A percentile compares a stretch with the other conserved stretches of the same genome.
Conservation (phyloP, 2,113 vertebrate genomes). For the Mixornis gularis region DNA sequence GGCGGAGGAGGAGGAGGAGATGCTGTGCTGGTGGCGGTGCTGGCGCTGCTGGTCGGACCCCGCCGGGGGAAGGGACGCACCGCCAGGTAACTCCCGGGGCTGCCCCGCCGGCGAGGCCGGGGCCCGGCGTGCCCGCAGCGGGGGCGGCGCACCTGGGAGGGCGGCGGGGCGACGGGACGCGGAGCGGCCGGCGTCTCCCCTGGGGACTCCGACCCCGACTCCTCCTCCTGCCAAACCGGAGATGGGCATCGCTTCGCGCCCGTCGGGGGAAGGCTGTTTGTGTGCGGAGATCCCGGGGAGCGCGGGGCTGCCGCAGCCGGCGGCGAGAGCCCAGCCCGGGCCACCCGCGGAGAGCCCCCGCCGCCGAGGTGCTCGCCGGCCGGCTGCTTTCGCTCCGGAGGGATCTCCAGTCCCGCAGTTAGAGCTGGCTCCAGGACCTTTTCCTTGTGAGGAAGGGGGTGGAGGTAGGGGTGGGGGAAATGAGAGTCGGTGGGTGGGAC, state of each 20-base stretch:
- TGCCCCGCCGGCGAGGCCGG: background rate
- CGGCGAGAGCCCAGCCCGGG: background rate
- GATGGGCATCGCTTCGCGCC: background rate
- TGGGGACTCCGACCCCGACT: slow-evolving; percentile 34
- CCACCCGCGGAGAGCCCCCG: background rate
- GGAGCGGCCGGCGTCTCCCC: background rate
- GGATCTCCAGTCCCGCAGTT: background rate
- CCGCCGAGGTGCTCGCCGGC: background rate
- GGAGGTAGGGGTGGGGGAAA: slow-evolving; percentile 54
- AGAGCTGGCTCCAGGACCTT: background rate
- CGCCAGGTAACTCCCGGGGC: slow-evolving; percentile 44
- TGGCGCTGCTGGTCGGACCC: slow-evolving; percentile 12
- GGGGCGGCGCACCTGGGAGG: slow-evolving; percentile 38
- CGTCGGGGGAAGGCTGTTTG: background rate
- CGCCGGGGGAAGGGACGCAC: slow-evolving; percentile 10
- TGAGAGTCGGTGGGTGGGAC: slow-evolving; percentile 51
- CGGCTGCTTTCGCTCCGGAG: background rate
- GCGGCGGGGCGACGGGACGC: background rate
- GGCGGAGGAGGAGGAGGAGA: background rate
- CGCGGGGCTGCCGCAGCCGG: background rate
- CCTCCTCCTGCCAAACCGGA: slow-evolving; percentile 42
- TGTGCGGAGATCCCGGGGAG: background rate
- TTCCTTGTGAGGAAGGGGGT: slow-evolving; percentile 52
- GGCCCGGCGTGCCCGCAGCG: background rate
- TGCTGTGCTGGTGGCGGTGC: background rate